Evolutionary conservation across 2,113 vertebrate genomes (phyloP).

Genomic region (Spea bombifrons): DNA sequence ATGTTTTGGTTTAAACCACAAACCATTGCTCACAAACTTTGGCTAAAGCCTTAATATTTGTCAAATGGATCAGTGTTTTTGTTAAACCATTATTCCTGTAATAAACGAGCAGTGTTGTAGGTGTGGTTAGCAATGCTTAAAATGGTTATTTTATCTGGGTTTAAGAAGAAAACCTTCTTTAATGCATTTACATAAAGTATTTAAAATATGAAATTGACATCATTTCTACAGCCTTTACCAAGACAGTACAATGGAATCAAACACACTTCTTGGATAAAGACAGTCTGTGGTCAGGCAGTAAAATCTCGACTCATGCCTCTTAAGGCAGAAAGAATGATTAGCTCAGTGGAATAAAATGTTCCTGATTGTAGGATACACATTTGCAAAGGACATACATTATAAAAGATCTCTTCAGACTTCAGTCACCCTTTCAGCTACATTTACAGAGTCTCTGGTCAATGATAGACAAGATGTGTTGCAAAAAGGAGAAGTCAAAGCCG

Average conservation of each 20-base stretch:
- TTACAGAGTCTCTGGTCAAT: too few relatives aligned
- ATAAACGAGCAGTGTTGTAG: neutral
- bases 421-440: too few relatives aligned
- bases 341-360: slow-evolving; percentile 55
- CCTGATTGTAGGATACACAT: slow-evolving; percentile 52
- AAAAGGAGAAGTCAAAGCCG: too few relatives aligned
- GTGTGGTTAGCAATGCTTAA: neutral
- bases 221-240: slow-evolving; percentile 55
- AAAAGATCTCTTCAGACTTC: slow-evolving; percentile 27
- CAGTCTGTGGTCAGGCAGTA: slow-evolving; percentile 65
- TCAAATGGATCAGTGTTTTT: slow-evolving; percentile 2
- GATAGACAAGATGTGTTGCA: too few relatives aligned
- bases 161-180: slow-evolving; percentile 52
- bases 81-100: neutral
- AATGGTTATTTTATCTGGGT: slow-evolving; percentile 13
- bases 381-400: slow-evolving; percentile 23
- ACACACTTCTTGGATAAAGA: slow-evolving; percentile 65
- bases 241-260: slow-evolving; percentile 61
- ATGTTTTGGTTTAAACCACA: slow-evolving; percentile 12
- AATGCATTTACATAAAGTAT: slow-evolving; percentile 57
- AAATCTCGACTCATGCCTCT: slow-evolving; percentile 54
- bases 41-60: neutral
- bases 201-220: slow-evolving; percentile 57
- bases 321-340: slow-evolving; percentile 56
- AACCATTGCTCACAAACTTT: neutral